Conservation (phyloP, 2,113 vertebrate genomes). For the Promerops cafer region DNA sequence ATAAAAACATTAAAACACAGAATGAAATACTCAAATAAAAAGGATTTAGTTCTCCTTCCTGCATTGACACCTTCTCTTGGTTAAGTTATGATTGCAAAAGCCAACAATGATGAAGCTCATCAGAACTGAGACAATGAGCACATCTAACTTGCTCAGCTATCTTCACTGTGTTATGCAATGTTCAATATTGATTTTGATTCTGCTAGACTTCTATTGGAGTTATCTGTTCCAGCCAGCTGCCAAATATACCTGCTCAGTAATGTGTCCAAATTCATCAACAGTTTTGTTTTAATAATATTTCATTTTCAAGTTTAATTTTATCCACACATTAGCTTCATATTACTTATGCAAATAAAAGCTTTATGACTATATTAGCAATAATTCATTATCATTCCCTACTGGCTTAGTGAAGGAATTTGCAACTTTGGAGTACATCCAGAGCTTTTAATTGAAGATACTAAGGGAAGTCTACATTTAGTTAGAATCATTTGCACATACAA, state of each 20-base stretch:
- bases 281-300: constrained; percentile 64
- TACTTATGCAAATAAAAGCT: constrained; percentile 65
- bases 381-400: constrained; percentile 58
- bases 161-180: not conserved
- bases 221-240: constrained; percentile 46
- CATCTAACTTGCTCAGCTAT: not conserved
- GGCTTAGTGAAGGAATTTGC: constrained; percentile 38
- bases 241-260: constrained; percentile 51
- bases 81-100: not conserved
- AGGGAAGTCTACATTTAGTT: constrained; percentile 22
- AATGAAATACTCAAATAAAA: not conserved
- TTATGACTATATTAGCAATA: constrained; percentile 49
- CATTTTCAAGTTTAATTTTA: constrained; percentile 63
- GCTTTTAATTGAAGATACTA: constrained; percentile 46
- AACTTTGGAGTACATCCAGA: constrained; percentile 49
- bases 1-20: not conserved
- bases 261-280: constrained; percentile 45
- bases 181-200: constrained; percentile 57
- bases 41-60: not conserved
- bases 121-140: not conserved
- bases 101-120: not conserved
- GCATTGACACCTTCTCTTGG: not conserved
- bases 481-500: constrained; percentile 25
- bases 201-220: constrained; percentile 13
- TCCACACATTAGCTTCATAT: constrained; percentile 57